A percentile compares a stretch with the other conserved stretches of the same genome.
phyloP scores from a whole-genome alignment of 2,888 invertebrate genomes.

The Cryptocheilus praepositus region DNA sequence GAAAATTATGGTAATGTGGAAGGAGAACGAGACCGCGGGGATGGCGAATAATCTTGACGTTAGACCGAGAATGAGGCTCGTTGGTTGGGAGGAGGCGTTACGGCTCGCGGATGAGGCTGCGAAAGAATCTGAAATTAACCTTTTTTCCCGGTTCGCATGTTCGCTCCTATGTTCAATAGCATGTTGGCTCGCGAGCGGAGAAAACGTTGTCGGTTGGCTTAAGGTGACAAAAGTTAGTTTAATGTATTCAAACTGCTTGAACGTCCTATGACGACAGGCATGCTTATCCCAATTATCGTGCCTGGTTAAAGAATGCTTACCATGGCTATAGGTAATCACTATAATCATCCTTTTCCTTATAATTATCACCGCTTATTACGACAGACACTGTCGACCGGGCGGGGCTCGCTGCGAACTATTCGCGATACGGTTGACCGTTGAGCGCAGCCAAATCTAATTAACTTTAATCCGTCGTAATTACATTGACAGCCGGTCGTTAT shows the following conservation, averaged over 20 bases:
- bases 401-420: too few relatives aligned
- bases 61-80: too few relatives aligned
- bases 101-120: too few relatives aligned
- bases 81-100: too few relatives aligned
- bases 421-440: neutral
- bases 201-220: neutral
- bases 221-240: constrained; percentile 57
- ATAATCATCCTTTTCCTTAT: constrained; percentile 66
- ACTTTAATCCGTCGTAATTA: constrained; percentile 62
- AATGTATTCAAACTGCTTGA: constrained; percentile 56
- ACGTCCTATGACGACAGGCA: constrained; percentile 17
- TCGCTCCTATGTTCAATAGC: too few relatives aligned
- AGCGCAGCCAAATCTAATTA: constrained; percentile 64
- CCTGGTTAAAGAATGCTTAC: constrained; percentile 40
- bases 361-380: constrained; percentile 64
- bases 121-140: too few relatives aligned
- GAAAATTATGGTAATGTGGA: constrained; percentile 29
- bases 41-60: too few relatives aligned
- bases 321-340: constrained; percentile 56
- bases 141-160: too few relatives aligned
- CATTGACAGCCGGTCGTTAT: constrained; percentile 59
- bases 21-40: constrained; percentile 2
- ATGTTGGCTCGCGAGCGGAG: too few relatives aligned
- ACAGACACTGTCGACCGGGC: constrained; percentile 20
- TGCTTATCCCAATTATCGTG: constrained; percentile 41